Conservation (phyloP, 2,797 vertebrate species). For the Tachyglossus aculeatus region DNA sequence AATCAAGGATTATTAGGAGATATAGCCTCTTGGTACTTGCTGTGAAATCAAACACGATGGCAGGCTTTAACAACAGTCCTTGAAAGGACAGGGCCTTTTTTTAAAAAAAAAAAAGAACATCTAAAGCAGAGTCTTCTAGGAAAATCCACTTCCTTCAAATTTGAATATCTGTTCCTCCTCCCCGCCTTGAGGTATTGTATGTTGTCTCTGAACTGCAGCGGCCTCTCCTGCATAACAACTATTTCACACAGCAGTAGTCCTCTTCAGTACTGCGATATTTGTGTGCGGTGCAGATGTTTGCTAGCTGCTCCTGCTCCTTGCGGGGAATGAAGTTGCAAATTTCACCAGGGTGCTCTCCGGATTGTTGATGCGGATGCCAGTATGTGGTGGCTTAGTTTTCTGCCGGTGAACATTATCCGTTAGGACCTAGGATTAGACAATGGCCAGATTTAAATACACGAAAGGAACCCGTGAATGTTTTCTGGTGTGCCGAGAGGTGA, state of each 20-base stretch:
- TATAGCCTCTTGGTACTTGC: conserved; percentile 32
- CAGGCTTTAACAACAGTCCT: conserved; percentile 23
- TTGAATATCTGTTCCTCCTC: conserved; percentile 73
- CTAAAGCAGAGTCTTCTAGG: conserved; percentile 65
- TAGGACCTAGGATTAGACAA: conserved; percentile 28
- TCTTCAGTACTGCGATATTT: conserved; percentile 84
- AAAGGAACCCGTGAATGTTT: conserved; percentile 46
- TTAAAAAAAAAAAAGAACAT: too few relatives aligned
- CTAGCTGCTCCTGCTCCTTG: conserved; percentile 62
- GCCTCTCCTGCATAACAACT: conserved; percentile 88
- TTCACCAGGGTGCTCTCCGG: conserved; percentile 23
- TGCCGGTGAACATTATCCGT: conserved; percentile 37
- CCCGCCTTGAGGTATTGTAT: conserved; percentile 85
- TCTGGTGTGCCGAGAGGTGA: conserved; percentile 25
- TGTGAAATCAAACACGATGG: conserved; percentile 42
- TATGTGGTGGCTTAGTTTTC: conserved; percentile 45
- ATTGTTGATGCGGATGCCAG: conserved; percentile 42
- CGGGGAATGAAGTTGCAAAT: conserved; percentile 59
- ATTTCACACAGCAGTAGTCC: conserved; percentile 81
- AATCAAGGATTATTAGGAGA: conserved; percentile 42
- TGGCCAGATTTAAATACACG: conserved; percentile 28
- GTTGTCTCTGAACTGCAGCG: conserved; percentile 85
- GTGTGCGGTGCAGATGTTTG: conserved; percentile 70
- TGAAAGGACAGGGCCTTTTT: conserved; percentile 41
- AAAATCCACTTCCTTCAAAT: conserved; percentile 70